Base-by-base conservation (phyloP, 2,888 invertebrate species). In the Tipula vernalis region DNA sequence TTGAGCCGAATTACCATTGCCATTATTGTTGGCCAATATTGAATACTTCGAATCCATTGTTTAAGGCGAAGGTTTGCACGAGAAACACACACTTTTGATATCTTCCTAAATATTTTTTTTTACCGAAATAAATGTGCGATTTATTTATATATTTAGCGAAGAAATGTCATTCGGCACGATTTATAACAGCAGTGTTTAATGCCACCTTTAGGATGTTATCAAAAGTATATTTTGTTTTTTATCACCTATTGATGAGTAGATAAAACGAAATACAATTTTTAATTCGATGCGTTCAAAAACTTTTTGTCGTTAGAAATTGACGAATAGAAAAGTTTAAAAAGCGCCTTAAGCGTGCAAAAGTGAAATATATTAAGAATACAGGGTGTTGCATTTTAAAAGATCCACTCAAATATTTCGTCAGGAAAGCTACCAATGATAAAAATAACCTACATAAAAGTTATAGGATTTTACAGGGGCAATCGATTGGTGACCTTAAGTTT, bases 31-130 rank as follows among this genome's bases (percentile, higher is more conserved):
- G n/a, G 51, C 88, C 36, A 89, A 87, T 13, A 89, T 87, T 57
- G 89, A 86, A 86, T 90, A 90, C 87, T 90, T 90, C 13, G 90
- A 90, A 86, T 90, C 89, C 89, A 90, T 90, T 87, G 51, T 86
- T 86, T 10, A 36, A 10, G 83, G 4, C n/a, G 28, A 10, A n/a
- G 28, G 28, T 28, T 71, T 71, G 10, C 10, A 71, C n/a, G 51
- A 28, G 8, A 71, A 28, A 71, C 71, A 71, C 10, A 10, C 6
- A 71, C 28, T 71, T 28, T 12, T 71, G 1, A 10, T 28, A 44
- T n/a, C n/a, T 12, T 28, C 28, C 28, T 71, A 28, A 71, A 28
- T 71, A 71, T 8, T 71, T 71, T 13, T 28, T 71, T 71, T 18
- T 28, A 71, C n/a, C 28, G 2, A 28, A 28, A 28, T 28, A 28